Base-by-base conservation (phyloP, 2,797 vertebrate species). In the Lepilemur septentrionalis region DNA sequence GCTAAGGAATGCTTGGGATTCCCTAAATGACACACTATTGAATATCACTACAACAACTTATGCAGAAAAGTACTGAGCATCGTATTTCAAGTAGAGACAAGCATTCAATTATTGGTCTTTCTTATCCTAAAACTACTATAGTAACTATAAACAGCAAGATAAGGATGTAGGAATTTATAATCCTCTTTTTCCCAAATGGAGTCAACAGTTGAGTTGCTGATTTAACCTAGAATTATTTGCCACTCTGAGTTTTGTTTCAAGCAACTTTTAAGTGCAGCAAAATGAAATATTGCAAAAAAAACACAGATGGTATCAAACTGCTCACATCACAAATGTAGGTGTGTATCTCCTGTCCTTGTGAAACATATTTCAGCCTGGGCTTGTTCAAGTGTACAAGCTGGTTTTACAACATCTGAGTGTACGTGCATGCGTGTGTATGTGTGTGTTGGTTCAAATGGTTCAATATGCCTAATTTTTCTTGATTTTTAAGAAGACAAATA, bases 301-400 rank as follows among this genome's bases (percentile, higher is more conserved):
- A 91, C 30, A 41, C 50, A 93, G 97, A 97, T 59, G 93, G 90
- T 86, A 93, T 95, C 96, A 67, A 35, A 57, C 14, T 15, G 50
- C 89, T 97, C 41, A 81, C 52, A 78, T 94, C 95, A 86, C 78
- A 95, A 38, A 92, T 2, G 81, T 50, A 55, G 95, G 92, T 93
- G 91, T 92, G 25, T 13, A 6, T 87, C 84, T 63, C 72, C 86
- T 30, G 55, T 43, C 82, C 92, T 92, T 80, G 73, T 76, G 91
- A 94, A 89, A 89, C n/a, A 48, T 25, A 63, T 18, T 61, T 94
- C 18, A 55, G 97, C 83, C 97, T 57, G 73, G 96, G 94, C 97
- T 97, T 97, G 97, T 87, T 97, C 81, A 61, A 81, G 95, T 41
- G 65, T 50, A 92, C 93, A 17, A 80, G 90, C 97, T 95, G 88